Percentiles rank a stretch among this genome's conserved stretches.
Evolutionary conservation across 2,797 vertebrate genomes (phyloP).

Genomic region (Coreius guichenoti): DNA sequence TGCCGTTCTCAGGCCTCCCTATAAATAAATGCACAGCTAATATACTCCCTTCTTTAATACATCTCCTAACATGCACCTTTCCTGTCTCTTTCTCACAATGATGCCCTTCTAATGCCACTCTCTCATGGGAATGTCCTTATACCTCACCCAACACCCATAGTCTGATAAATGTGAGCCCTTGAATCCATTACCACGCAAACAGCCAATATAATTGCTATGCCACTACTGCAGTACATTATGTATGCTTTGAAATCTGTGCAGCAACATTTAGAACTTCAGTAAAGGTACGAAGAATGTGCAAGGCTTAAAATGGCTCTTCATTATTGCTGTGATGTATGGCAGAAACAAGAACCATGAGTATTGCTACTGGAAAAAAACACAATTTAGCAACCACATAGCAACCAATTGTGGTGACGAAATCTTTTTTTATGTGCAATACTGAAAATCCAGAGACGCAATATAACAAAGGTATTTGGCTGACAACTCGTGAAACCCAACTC

Average conservation of each 20-base stretch:
- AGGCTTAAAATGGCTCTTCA: not conserved
- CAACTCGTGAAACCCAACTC: not conserved
- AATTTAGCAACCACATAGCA: not conserved
- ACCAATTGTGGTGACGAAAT: not conserved
- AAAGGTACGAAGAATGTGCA: not conserved
- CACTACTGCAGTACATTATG: not conserved
- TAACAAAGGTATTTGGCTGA: not conserved
- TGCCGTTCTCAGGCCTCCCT: slow-evolving; percentile 22
- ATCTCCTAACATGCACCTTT: not conserved
- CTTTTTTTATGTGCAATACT: not conserved
- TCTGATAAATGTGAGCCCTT: slow-evolving; percentile 36
- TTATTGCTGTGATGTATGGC: not conserved
- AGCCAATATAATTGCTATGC: not conserved
- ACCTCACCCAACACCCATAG: not conserved
- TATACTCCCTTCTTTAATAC: not conserved
- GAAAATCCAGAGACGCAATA: not conserved
- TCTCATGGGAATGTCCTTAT: slow-evolving; percentile 28
- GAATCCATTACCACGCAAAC: slow-evolving; percentile 24
- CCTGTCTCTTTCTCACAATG: slow-evolving; percentile 9
- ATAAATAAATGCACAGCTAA: slow-evolving; percentile 42
- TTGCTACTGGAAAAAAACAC: not conserved
- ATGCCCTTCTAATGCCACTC: slow-evolving; percentile 12
- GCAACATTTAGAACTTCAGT: not conserved
- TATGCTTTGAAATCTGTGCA: slow-evolving; percentile 13
- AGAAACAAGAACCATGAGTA: not conserved